Evolutionary conservation across 2,888 invertebrate genomes (phyloP), one percentile per base, ranked within the genome.

Genomic region (Dioctria linearis): DNA sequence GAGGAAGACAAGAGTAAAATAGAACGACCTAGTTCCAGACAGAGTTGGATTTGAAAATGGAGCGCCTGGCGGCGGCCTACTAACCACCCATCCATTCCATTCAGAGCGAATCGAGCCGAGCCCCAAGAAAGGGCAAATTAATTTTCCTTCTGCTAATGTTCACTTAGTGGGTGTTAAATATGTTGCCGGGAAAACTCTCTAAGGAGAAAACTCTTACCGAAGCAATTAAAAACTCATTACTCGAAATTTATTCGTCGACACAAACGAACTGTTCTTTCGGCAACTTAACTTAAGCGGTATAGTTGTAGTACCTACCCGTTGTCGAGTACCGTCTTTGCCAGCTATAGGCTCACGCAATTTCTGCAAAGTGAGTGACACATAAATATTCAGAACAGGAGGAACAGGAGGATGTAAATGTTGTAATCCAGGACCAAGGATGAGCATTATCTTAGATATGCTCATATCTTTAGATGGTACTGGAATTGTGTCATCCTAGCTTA

Each of bases 171-270:
- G 75, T 75, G 75, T 61, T 75, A 75, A 75, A 75, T 75, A 75
- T 75, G 75, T 75, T 75, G 25, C 75, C 25, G 75, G 75, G 61
- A 46, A 13, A 75, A 59, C 65, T 75, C 42, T 57, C 75, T 75
- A 61, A 75, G 61, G 75, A 75, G 75, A 43, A 75, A 75, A 75
- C 75, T 75, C 75, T 75, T 59, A 59, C 75, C 75, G 40, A 75
- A 75, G 75, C 75, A 75, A 75, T 75, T 75, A 75, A 75, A 75
- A 75, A 75, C 75, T 75, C 75, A 75, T 75, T 75, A 75, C 75
- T 37, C 75, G 59, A 75, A 75, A 75, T 75, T 75, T 75, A 75
- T 75, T 59, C 75, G 43, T 43, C 57, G 61, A 75, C 75, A 75
- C 61, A 75, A 75, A 61, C 75, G 61, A 75, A 75, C 75, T 75